These are phyloP conservation scores for Cataglyphis albicans DNA, from an alignment of 2,888 invertebrate species.

Conservation along the genomic window DNA sequence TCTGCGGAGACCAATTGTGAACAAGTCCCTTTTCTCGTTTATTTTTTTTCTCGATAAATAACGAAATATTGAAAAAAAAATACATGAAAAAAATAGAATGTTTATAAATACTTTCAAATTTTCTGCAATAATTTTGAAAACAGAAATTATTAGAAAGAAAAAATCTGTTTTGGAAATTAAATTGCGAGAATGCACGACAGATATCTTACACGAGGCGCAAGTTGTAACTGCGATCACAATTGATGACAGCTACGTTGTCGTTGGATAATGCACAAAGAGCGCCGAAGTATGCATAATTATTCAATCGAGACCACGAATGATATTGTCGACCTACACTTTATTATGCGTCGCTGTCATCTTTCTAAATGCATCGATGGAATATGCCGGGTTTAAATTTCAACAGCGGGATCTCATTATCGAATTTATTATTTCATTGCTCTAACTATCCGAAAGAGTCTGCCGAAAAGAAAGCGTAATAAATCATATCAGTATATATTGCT, in stretches of 20 bases:
- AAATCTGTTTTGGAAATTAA: not conserved
- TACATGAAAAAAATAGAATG: not conserved
- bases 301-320: conserved; percentile 76
- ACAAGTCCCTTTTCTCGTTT: not conserved
- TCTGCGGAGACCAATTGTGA: not conserved
- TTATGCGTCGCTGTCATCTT: conserved; percentile 68
- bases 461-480: conserved; percentile 64
- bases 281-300: conserved; percentile 73
- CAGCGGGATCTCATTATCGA: conserved; percentile 72
- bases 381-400: conserved; percentile 73
- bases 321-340: conserved; percentile 79
- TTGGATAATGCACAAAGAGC: conserved; percentile 38
- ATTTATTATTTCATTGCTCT: conserved; percentile 69
- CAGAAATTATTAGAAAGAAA: too few species aligned
- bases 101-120: not conserved
- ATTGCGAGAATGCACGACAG: not conserved
- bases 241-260: not conserved
- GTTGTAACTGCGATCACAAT: not conserved
- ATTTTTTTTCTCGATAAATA: not conserved
- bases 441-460: conserved; percentile 61
- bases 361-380: conserved; percentile 65
- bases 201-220: conserved; percentile 12
- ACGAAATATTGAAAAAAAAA: not conserved
- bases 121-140: not conserved
- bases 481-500: conserved; percentile 54